phyloP scores from a whole-genome alignment of 2,113 vertebrate genomes.

The Daboia siamensis region DNA sequence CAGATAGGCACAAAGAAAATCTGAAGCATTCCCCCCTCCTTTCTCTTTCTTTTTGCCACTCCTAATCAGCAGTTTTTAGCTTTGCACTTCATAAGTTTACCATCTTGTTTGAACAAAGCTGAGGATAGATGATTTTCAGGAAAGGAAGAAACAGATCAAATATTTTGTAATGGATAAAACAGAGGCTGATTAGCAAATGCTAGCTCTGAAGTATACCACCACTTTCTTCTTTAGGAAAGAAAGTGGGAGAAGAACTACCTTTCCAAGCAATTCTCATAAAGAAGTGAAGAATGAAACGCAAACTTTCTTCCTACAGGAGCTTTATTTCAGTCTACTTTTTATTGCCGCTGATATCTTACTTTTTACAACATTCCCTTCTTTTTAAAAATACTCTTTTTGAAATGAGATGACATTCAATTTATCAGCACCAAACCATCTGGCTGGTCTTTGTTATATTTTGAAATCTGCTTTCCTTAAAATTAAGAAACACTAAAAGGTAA shows the following conservation, averaged over 20 bases:
- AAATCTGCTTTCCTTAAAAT: neutral
- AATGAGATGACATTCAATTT: neutral
- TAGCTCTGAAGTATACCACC: neutral
- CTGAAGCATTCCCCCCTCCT: neutral
- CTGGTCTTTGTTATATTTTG: neutral
- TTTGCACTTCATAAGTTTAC: neutral
- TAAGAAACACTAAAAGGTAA: neutral
- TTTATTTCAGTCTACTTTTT: neutral
- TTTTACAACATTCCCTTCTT: neutral
- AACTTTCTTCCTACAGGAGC: neutral
- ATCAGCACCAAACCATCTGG: neutral
- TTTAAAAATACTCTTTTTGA: neutral
- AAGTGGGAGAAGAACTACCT: neutral
- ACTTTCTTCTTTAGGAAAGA: neutral
- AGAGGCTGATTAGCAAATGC: neutral
- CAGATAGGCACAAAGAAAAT: neutral
- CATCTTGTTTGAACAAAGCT: neutral
- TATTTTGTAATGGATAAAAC: neutral
- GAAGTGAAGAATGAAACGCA: neutral
- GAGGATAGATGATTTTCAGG: neutral
- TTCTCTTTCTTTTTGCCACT: neutral
- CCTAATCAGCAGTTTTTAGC: neutral
- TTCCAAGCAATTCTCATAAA: neutral
- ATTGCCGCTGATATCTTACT: neutral
- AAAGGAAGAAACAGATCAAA: neutral